phyloP scores from a whole-genome alignment of 2,113 vertebrate genomes.

The Cephalopterus ornatus region DNA sequence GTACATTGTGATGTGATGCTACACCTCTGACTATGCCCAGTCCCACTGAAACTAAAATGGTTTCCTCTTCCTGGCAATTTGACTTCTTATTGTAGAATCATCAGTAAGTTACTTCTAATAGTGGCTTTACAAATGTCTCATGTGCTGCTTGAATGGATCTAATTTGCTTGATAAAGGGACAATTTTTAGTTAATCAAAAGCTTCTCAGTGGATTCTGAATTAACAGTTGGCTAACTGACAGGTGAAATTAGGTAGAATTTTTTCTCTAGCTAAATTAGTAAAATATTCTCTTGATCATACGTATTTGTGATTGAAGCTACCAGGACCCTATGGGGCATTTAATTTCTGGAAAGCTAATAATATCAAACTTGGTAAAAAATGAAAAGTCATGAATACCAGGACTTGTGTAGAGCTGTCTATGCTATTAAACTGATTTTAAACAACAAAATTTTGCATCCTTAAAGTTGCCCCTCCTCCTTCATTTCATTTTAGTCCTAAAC shows the following conservation, averaged over 20 bases:
- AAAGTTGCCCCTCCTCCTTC: neutral
- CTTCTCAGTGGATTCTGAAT: constrained; percentile 15
- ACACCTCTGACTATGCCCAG: neutral
- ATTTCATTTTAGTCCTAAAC: neutral
- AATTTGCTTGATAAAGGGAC: constrained; percentile 23
- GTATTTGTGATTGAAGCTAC: neutral
- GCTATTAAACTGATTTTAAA: neutral
- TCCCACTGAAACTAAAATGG: neutral
- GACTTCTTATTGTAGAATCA: neutral
- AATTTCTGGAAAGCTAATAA: neutral
- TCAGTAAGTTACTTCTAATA: neutral
- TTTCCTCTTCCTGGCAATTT: neutral
- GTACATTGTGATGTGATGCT: neutral
- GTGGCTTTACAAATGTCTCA: neutral
- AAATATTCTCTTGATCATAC: neutral
- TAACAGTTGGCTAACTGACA: constrained; percentile 4
- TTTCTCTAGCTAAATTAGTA: neutral
- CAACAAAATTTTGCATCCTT: neutral
- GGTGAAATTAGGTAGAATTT: constrained; percentile 24
- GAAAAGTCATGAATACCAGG: neutral
- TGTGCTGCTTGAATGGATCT: neutral
- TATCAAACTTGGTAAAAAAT: neutral
- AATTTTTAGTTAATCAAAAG: constrained; percentile 35
- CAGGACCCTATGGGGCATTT: neutral
- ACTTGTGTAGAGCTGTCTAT: neutral